phyloP scores from a whole-genome alignment of 2,797 vertebrate genomes.

The Tapera naevia region DNA sequence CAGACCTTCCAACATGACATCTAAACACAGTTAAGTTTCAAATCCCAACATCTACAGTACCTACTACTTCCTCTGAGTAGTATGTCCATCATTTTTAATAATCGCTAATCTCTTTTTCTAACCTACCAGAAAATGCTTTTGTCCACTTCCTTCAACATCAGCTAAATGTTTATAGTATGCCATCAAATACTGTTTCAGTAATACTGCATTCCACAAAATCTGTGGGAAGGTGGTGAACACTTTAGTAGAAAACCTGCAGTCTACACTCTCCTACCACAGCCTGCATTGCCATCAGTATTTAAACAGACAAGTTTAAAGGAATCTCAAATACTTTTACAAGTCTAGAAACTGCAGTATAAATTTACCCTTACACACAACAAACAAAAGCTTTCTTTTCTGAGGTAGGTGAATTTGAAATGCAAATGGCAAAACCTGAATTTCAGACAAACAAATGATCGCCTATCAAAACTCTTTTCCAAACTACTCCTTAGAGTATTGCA shows the following conservation, averaged over 20 bases:
- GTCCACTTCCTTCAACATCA: not conserved
- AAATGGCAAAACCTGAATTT: conserved; percentile 35
- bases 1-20: not conserved
- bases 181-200: not conserved
- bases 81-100: not conserved
- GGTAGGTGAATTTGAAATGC: not conserved
- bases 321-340: not conserved
- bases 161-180: not conserved
- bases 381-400: not conserved
- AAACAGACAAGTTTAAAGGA: not conserved
- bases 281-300: not conserved
- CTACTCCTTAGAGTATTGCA: conserved; percentile 22
- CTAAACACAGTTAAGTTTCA: not conserved
- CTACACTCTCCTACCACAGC: not conserved
- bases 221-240: not conserved
- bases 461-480: conserved; percentile 36
- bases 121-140: not conserved
- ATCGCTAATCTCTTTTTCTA: not conserved
- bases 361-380: not conserved
- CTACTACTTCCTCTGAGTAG: not conserved
- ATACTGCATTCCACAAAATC: not conserved
- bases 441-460: conserved; percentile 43
- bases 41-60: not conserved
- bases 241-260: not conserved
- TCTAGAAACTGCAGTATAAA: not conserved